A percentile compares a stretch with the other conserved stretches of the same genome.
Evolutionary conservation across 2,797 vertebrate genomes (phyloP).

Genomic region (Cyprinella venusta): DNA sequence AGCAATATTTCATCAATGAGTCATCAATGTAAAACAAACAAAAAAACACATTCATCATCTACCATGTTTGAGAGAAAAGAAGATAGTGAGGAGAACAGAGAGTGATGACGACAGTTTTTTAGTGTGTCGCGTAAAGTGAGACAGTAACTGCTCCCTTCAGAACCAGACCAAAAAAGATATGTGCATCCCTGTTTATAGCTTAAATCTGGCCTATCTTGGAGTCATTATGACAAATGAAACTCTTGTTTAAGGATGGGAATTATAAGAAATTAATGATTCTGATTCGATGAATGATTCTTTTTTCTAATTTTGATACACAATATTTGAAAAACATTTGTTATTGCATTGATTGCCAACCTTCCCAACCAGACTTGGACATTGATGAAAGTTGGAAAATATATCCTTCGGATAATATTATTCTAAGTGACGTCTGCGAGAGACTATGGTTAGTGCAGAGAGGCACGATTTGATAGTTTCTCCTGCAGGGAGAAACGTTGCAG

Average conservation of each 20-base stretch:
- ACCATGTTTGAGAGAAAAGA: too few relatives aligned
- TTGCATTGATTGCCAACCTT: neutral
- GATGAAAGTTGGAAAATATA: conserved; percentile 24
- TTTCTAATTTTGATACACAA: neutral
- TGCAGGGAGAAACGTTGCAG: conserved; percentile 23
- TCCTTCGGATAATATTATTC: conserved; percentile 7
- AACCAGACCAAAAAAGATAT: too few relatives aligned
- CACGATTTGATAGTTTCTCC: conserved; percentile 5
- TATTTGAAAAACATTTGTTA: neutral
- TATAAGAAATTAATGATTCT: neutral
- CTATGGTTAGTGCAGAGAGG: neutral
- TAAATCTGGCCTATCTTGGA: neutral
- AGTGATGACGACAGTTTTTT: too few relatives aligned
- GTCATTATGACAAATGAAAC: neutral
- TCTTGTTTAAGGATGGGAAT: neutral
- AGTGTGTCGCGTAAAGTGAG: too few relatives aligned
- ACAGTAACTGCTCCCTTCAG: too few relatives aligned
- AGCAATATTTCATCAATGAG: too few relatives aligned
- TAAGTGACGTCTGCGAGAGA: conserved; percentile 26
- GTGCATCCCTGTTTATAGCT: neutral
- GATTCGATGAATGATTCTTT: neutral
- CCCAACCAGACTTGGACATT: neutral
- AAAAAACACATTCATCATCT: too few relatives aligned
- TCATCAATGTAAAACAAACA: too few relatives aligned
- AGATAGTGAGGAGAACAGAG: too few relatives aligned